A percentile compares a stretch with the other conserved stretches of the same genome.
phyloP scores from a whole-genome alignment of 2,113 vertebrate genomes.

The Pithys albifrons region DNA sequence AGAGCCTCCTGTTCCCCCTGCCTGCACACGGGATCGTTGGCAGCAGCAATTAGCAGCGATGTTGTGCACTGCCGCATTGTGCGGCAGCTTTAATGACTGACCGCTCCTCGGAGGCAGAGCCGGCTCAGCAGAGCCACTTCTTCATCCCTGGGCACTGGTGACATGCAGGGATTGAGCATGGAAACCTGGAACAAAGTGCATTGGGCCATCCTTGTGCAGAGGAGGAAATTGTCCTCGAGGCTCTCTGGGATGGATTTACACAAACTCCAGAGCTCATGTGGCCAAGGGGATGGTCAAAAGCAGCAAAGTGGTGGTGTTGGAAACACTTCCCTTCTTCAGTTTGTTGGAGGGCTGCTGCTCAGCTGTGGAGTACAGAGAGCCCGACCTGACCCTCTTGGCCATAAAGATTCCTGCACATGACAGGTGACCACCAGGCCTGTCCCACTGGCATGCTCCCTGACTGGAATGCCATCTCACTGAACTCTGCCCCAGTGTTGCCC shows the following conservation, averaged over 20 bases:
- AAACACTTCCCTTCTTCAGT: fast-evolving
- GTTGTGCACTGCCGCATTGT: not conserved
- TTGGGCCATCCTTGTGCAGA: fast-evolving
- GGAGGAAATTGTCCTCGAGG: not conserved
- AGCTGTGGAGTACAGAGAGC: fast-evolving
- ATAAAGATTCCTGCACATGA: not conserved
- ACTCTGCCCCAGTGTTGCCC: fast-evolving
- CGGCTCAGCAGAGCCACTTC: fast-evolving
- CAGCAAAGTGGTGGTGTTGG: not conserved
- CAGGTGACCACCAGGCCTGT: not conserved
- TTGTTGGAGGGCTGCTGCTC: not conserved
- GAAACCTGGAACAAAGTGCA: not conserved
- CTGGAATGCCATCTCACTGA: not conserved
- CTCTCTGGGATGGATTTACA: not conserved
- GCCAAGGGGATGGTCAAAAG: not conserved
- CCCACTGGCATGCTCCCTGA: fast-evolving
- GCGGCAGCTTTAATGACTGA: not conserved
- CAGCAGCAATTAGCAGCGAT: not conserved
- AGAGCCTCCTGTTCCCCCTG: not conserved
- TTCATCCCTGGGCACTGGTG: not conserved
- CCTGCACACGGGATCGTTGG: not conserved
- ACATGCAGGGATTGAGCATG: fast-evolving
- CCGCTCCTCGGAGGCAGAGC: not conserved
- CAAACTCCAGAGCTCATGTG: fast-evolving
- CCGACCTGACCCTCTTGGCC: fast-evolving